Conservation (phyloP, 2,888 invertebrate species). For the Limnephilus rhombicus region DNA sequence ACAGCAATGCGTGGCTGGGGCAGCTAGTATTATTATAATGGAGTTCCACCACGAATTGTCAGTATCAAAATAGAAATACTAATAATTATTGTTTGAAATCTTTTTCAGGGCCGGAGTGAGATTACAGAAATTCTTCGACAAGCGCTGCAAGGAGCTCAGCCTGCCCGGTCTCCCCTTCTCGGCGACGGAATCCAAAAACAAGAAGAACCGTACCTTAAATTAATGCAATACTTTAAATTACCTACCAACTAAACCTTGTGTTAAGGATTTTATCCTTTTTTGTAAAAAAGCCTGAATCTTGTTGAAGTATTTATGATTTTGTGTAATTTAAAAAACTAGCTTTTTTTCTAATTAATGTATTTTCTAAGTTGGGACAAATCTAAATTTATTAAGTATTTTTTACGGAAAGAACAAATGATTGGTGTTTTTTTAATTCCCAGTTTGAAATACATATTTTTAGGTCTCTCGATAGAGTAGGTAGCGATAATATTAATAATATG, state of each 20-base stretch:
- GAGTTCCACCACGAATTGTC: no score
- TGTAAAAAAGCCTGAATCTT: conserved; percentile 17
- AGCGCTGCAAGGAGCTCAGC: conserved; percentile 83
- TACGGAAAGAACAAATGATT: conserved; percentile 20
- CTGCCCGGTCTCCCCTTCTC: conserved; percentile 73
- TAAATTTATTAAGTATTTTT: conserved; percentile 25
- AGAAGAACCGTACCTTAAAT: conserved; percentile 52
- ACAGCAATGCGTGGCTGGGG: no score
- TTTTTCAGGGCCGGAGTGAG: conserved; percentile 84
- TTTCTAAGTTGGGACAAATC: conserved; percentile 3
- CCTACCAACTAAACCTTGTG: not conserved
- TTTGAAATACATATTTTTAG: conserved; percentile 5
- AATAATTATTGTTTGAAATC: conserved; percentile 26
- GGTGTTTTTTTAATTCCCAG: conserved; percentile 27
- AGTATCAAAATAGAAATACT: no score
- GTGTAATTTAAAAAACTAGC: conserved; percentile 8
- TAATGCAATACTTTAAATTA: conserved; percentile 10
- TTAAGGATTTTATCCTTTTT: conserved; percentile 24
- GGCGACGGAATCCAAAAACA: not conserved
- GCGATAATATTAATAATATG: not conserved
- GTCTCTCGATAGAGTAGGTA: conserved; percentile 19
- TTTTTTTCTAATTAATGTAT: conserved; percentile 5
- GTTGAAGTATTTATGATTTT: conserved; percentile 34
- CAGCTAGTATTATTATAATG: no score
- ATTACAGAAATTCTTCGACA: conserved; percentile 84